These are phyloP conservation scores for Thelaira solivaga DNA, from an alignment of 2,888 invertebrate species.

Conservation along the genomic window DNA sequence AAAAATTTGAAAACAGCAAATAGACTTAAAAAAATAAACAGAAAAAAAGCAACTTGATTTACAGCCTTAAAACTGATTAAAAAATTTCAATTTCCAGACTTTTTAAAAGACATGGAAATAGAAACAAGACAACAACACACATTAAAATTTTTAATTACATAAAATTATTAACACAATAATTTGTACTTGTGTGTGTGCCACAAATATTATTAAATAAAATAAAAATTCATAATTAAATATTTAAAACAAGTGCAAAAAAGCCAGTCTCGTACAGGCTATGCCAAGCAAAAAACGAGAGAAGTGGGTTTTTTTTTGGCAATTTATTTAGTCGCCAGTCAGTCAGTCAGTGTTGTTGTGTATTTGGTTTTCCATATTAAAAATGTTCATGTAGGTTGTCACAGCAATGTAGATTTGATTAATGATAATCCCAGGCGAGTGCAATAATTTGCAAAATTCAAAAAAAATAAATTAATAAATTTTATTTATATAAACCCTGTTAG, in stretches of 20 bases:
- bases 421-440: slow-evolving; percentile 57
- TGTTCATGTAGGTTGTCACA: slow-evolving; percentile 63
- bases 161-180: slow-evolving; percentile 48
- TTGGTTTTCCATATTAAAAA: slow-evolving; percentile 42
- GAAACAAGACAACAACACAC: neutral
- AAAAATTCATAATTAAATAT: slow-evolving; percentile 46
- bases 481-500: too few species aligned
- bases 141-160: slow-evolving; percentile 39
- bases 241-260: slow-evolving; percentile 50
- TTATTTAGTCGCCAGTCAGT: slow-evolving; percentile 50
- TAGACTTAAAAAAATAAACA: too few species aligned
- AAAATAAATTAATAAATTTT: too few species aligned
- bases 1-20: neutral
- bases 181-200: slow-evolving; percentile 24
- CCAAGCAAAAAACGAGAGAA: slow-evolving; percentile 3
- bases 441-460: too few species aligned
- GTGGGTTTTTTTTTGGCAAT: slow-evolving; percentile 44
- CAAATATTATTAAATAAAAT: slow-evolving; percentile 39
- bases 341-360: too few species aligned
- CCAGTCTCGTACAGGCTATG: neutral
- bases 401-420: slow-evolving; percentile 62
- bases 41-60: slow-evolving; percentile 23
- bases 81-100: neutral
- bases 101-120: neutral
- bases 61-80: slow-evolving; percentile 26